A percentile compares a stretch with the other conserved stretches of the same genome.
Conservation (phyloP, 1,140 invertebrate genomes). For the Tribolium castaneum region DNA sequence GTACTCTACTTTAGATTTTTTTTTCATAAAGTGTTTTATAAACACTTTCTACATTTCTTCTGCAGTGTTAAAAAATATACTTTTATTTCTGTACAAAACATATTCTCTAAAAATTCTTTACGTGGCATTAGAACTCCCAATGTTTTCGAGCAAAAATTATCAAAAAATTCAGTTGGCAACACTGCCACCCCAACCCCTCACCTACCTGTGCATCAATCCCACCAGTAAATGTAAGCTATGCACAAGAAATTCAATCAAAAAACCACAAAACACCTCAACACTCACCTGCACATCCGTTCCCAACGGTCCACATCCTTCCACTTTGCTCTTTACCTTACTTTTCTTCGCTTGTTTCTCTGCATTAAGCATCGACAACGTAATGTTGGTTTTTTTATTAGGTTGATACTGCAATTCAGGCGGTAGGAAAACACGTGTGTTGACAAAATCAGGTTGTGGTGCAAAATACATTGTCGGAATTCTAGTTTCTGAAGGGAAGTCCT, state of each 20-base stretch:
- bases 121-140: no score
- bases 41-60: no score
- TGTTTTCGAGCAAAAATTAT: no score
- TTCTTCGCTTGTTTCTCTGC: slow-evolving; percentile 63
- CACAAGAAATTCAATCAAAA: slow-evolving; percentile 28
- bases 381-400: slow-evolving; percentile 66
- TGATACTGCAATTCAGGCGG: slow-evolving; percentile 74
- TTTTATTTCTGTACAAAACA: no score
- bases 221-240: slow-evolving; percentile 49
- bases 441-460: slow-evolving; percentile 77
- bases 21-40: no score
- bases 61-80: no score
- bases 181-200: neutral
- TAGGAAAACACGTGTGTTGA: slow-evolving; percentile 78
- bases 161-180: no score
- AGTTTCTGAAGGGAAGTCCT: slow-evolving; percentile 87
- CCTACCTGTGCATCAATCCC: slow-evolving; percentile 67
- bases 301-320: slow-evolving; percentile 70
- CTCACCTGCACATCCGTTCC: slow-evolving; percentile 73
- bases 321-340: slow-evolving; percentile 66
- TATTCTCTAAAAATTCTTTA: no score
- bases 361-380: slow-evolving; percentile 64
- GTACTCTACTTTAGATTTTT: no score
- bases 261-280: slow-evolving; percentile 37
- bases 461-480: slow-evolving; percentile 90